Conservation (phyloP, 2,113 vertebrate species). For the Daubentonia madagascariensis region DNA sequence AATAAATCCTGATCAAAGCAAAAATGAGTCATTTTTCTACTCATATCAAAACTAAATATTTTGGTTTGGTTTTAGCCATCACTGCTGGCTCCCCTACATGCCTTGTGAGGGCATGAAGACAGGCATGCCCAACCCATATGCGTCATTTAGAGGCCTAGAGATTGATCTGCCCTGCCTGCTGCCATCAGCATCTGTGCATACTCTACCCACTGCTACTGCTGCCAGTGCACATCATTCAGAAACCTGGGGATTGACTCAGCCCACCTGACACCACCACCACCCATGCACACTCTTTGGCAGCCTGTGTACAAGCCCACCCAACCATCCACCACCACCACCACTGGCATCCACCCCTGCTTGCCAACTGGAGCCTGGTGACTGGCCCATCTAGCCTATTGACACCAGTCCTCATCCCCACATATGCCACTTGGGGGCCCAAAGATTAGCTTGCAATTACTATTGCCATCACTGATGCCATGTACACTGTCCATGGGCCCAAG, state of each 20-base stretch:
- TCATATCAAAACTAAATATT: neutral
- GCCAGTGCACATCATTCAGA: neutral
- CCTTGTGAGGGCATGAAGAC: neutral
- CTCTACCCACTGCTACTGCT: neutral
- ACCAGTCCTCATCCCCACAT: neutral
- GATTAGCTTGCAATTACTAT: neutral
- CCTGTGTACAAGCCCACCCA: neutral
- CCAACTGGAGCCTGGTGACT: neutral
- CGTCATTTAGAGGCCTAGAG: neutral
- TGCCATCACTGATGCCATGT: neutral
- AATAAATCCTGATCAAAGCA: neutral
- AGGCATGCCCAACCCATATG: neutral
- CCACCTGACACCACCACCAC: neutral
- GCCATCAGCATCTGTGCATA: neutral
- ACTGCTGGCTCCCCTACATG: neutral
- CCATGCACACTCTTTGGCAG: neutral
- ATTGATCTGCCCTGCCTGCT: neutral
- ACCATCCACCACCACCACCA: neutral
- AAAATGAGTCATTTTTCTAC: constrained; percentile 9
- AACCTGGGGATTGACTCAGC: neutral
- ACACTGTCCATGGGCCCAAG: neutral
- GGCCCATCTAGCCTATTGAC: neutral
- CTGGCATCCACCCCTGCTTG: neutral
- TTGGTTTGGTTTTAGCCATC: too few species aligned
- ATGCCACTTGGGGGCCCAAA: neutral